Conservation (phyloP, 2,888 invertebrate genomes). For the Sarcophaga carnaria region DNA sequence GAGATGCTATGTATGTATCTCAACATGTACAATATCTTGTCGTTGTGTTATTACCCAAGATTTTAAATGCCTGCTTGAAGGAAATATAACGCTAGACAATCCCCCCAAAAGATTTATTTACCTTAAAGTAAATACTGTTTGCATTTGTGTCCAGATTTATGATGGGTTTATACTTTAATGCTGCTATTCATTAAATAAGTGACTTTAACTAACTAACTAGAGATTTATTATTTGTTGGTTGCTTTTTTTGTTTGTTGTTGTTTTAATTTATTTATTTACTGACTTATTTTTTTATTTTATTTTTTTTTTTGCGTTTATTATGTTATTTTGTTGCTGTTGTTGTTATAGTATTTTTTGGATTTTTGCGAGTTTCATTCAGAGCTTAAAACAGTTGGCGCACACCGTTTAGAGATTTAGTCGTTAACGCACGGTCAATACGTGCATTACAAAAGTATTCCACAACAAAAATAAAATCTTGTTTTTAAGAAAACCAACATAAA, state of each 20-base stretch:
- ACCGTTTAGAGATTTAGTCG: constrained; percentile 80
- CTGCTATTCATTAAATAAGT: constrained; percentile 38
- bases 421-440: constrained; percentile 81
- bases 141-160: background rate
- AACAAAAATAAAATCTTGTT: constrained; percentile 11
- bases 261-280: background rate
- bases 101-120: too few relatives aligned
- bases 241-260: constrained; percentile 8
- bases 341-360: background rate
- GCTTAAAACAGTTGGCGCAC: constrained; percentile 80
- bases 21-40: too few relatives aligned
- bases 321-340: constrained; percentile 16
- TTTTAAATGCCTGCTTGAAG: too few relatives aligned
- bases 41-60: too few relatives aligned
- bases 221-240: constrained; percentile 31
- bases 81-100: too few relatives aligned
- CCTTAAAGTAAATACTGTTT: background rate
- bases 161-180: background rate
- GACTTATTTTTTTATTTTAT: background rate
- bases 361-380: constrained; percentile 58
- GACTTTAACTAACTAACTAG: constrained; percentile 39
- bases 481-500: background rate
- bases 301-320: constrained; percentile 8
- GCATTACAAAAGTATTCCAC: constrained; percentile 70
- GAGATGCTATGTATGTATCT: too few relatives aligned